Conservation (phyloP, 2,888 invertebrate genomes). For the Lasioglossum leucozonium region DNA sequence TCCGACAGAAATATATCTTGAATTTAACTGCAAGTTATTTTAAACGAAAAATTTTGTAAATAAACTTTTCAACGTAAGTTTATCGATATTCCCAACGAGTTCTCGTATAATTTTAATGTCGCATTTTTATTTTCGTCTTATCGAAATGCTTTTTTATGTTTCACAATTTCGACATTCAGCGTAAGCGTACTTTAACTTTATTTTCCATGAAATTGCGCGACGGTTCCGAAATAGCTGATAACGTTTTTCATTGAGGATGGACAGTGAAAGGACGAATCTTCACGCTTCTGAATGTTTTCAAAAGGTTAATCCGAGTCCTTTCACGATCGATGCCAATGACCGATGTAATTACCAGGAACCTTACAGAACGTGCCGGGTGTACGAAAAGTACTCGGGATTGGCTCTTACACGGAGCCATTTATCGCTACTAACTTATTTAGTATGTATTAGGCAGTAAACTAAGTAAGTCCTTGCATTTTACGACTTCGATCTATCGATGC, state of each 20-base stretch:
- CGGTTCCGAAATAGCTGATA: conserved; percentile 42
- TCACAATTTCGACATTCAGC: background rate
- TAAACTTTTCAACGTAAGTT: too few species aligned
- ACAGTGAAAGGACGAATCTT: conserved; percentile 50
- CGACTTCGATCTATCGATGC: background rate
- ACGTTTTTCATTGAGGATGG: conserved; percentile 27
- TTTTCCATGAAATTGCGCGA: conserved; percentile 1
- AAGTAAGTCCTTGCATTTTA: conserved; percentile 2
- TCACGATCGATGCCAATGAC: conserved; percentile 67
- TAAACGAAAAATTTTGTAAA: too few species aligned
- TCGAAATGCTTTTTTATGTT: background rate
- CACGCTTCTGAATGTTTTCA: conserved; percentile 68
- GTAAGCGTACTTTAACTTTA: background rate
- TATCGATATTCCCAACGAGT: too few species aligned
- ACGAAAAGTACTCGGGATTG: conserved; percentile 57
- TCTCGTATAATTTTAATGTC: background rate
- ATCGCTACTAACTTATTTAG: conserved; percentile 38
- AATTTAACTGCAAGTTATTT: too few species aligned
- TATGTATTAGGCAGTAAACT: conserved; percentile 2
- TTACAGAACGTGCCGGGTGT: conserved; percentile 63
- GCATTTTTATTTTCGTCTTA: background rate
- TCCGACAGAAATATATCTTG: too few species aligned
- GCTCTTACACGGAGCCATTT: conserved; percentile 40
- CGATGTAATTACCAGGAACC: conserved; percentile 69
- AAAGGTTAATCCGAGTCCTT: conserved; percentile 66